A percentile compares a stretch with the other conserved stretches of the same genome.
phyloP scores from a whole-genome alignment of 2,888 invertebrate genomes.

The Agriopis aurantiaria region DNA sequence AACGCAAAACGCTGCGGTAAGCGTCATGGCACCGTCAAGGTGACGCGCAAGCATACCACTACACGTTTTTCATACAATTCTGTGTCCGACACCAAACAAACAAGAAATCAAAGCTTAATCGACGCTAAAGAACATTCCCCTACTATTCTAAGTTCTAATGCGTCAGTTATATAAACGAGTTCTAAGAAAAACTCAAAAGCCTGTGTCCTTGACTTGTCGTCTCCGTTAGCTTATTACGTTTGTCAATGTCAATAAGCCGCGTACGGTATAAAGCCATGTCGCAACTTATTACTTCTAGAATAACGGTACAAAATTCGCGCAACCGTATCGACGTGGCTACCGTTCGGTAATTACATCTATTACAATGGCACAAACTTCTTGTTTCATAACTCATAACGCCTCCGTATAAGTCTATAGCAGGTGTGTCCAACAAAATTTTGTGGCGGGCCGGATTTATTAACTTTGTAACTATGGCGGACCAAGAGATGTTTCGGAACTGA shows the following conservation, averaged over 20 bases:
- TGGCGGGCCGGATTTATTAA: no score
- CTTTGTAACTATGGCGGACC: no score
- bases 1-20: no score
- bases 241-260: conserved; percentile 4
- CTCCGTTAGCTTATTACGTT: conserved; percentile 1
- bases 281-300: conserved; percentile 10
- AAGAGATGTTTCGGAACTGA: no score
- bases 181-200: background rate
- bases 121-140: no score
- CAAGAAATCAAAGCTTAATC: no score
- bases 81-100: no score
- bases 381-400: conserved; percentile 25
- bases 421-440: no score
- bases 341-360: conserved; percentile 19
- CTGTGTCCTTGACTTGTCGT: background rate
- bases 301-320: conserved; percentile 25
- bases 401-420: background rate
- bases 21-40: no score
- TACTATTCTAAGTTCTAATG: background rate
- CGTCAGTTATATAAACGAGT: background rate
- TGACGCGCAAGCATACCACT: no score
- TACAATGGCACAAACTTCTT: conserved; percentile 19
- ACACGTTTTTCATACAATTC: no score
- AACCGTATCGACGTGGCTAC: conserved; percentile 21
- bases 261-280: background rate